A percentile compares a stretch with the other conserved stretches of the same genome.
Evolutionary conservation across 2,888 invertebrate species (phyloP).

Genomic region (Fabriciana adippe): DNA sequence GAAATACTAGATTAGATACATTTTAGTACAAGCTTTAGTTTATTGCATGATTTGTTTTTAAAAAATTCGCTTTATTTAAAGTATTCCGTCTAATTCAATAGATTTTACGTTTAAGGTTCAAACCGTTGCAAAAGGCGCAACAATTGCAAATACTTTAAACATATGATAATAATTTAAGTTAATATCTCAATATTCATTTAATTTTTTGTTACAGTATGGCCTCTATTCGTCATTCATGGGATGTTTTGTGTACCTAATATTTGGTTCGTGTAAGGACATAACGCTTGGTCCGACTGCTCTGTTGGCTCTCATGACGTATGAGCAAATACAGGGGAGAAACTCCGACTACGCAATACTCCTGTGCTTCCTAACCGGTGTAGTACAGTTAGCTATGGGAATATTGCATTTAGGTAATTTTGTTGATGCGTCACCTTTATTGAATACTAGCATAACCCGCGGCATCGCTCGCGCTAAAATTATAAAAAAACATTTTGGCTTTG

Average conservation of each 20-base stretch:
- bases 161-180: not conserved
- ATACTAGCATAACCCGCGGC: too few species aligned
- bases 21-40: too few species aligned
- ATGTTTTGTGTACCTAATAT: conserved; percentile 93
- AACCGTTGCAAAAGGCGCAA: too few species aligned
- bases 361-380: conserved; percentile 91
- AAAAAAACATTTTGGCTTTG: too few species aligned
- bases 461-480: too few species aligned
- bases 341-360: conserved; percentile 91
- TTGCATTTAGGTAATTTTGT: conserved; percentile 87
- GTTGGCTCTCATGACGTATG: conserved; percentile 94
- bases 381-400: conserved; percentile 91
- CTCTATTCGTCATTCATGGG: conserved; percentile 97
- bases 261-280: conserved; percentile 94
- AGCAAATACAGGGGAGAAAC: conserved; percentile 87
- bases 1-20: too few species aligned
- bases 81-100: too few species aligned
- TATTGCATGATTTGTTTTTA: too few species aligned
- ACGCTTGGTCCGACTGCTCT: conserved; percentile 97
- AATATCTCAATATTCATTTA: not conserved
- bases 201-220: conserved; percentile 88
- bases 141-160: not conserved
- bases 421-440: not conserved
- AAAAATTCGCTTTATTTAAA: too few species aligned
- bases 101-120: too few species aligned